Conservation (phyloP, 2,888 invertebrate genomes). For the Hermaeophaga mercurialis region DNA sequence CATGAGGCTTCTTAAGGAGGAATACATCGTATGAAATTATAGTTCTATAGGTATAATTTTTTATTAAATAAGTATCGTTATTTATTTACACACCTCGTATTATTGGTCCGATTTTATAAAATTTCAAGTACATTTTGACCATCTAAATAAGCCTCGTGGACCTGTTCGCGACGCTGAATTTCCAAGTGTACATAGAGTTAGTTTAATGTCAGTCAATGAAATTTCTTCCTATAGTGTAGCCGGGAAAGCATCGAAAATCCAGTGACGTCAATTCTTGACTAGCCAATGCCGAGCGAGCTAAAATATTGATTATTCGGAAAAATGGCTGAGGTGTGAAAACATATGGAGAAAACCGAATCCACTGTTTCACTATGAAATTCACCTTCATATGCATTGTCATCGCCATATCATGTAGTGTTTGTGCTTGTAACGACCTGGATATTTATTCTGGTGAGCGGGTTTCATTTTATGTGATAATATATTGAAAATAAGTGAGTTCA, state of each 20-base stretch:
- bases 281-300: slow-evolving; percentile 50
- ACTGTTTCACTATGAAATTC: slow-evolving; percentile 52
- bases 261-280: slow-evolving; percentile 22
- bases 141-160: no score
- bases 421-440: slow-evolving; percentile 50
- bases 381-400: slow-evolving; percentile 50
- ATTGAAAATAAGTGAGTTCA: not conserved
- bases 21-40: no score
- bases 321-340: slow-evolving; percentile 54
- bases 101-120: no score
- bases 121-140: no score
- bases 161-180: slow-evolving; percentile 19
- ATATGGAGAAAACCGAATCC: slow-evolving; percentile 53
- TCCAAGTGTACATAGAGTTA: slow-evolving; percentile 2
- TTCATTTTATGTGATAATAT: not conserved
- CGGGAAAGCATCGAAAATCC: slow-evolving; percentile 35
- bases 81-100: no score
- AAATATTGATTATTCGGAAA: slow-evolving; percentile 53
- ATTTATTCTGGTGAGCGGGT: slow-evolving; percentile 52
- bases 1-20: no score
- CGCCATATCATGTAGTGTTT: slow-evolving; percentile 49
- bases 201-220: slow-evolving; percentile 37
- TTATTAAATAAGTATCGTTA: no score
- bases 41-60: no score
- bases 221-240: slow-evolving; percentile 26